Evolutionary conservation across 2,888 invertebrate genomes (phyloP), one percentile per base, ranked within the genome.

Genomic region (Chrysolina oricalcia): DNA sequence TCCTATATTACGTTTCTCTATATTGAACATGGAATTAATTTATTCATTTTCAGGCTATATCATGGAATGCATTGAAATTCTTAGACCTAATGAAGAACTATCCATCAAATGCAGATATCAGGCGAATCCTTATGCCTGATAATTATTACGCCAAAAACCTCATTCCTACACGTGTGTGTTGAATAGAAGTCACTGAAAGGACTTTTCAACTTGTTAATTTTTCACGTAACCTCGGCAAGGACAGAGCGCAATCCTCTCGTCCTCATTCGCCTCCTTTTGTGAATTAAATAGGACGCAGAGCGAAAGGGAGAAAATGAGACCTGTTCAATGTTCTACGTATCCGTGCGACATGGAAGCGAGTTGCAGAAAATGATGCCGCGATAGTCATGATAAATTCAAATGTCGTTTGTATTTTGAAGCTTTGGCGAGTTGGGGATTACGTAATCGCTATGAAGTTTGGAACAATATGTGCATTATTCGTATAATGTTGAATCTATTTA

Each of bases 181-280:
- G 21, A 53, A 53, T 53, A 19, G 17, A 21, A 19, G 17, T 11
- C 1, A 53, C 13, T 21, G 53, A 53, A 53, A 53, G 13, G 15
- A 19, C 21, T 53, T 53, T 53, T 21, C 53, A 11, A 21, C 21
- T 10, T 53, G 3, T 53, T 10, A 21, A 53, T 53, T 53, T 53
- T 53, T 53, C 23, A 21, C 21, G 53, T 53, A 2, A 53, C 53
- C 53, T 21, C 53, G 21, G 1, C 53, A 19, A 1, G 53, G 17
- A 53, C 21, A 21, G 5, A 53, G 21, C 53, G 10, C 3, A 53
- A 53, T 5, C 53, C 21, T 23, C 13, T 53, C 21, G 21, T 11
- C 19, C 19, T 53, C 53, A 53, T 0, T 53, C 11, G 53, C 53
- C 53, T 53, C n/a, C n/a, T n/a, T n/a, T 53, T 53, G 53, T 53